Evolutionary conservation across 2,113 vertebrate species (phyloP).

Genomic region (Aythya baeri): DNA sequence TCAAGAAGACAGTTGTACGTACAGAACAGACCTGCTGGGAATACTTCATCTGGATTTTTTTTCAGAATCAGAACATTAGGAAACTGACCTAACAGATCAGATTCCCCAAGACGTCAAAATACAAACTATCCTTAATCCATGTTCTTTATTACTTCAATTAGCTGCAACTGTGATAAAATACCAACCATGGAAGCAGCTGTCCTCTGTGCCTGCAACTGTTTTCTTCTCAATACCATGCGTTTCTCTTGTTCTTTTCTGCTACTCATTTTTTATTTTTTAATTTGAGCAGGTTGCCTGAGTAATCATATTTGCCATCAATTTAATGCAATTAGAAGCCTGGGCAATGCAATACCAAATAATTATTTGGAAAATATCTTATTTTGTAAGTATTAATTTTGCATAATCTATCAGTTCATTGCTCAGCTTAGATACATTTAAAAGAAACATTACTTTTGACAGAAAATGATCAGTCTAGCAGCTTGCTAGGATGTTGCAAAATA

Average conservation of each 20-base stretch:
- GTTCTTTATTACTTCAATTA: conserved; percentile 9
- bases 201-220: not conserved
- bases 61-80: not conserved
- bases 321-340: not conserved
- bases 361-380: not conserved
- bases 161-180: not conserved
- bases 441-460: not conserved
- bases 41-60: not conserved
- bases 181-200: not conserved
- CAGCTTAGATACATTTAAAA: not conserved
- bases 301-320: not conserved
- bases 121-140: not conserved
- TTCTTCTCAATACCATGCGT: not conserved
- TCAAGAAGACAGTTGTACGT: not conserved
- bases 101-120: not conserved
- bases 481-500: not conserved
- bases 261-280: not conserved
- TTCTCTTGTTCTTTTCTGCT: not conserved
- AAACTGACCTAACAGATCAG: conserved; percentile 2
- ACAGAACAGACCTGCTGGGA: not conserved
- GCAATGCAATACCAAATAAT: not conserved
- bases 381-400: not conserved
- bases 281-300: not conserved
- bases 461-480: not conserved
- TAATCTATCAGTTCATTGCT: not conserved